Conservation (phyloP, 2,113 vertebrate species). For the Ceyx melanurus region DNA sequence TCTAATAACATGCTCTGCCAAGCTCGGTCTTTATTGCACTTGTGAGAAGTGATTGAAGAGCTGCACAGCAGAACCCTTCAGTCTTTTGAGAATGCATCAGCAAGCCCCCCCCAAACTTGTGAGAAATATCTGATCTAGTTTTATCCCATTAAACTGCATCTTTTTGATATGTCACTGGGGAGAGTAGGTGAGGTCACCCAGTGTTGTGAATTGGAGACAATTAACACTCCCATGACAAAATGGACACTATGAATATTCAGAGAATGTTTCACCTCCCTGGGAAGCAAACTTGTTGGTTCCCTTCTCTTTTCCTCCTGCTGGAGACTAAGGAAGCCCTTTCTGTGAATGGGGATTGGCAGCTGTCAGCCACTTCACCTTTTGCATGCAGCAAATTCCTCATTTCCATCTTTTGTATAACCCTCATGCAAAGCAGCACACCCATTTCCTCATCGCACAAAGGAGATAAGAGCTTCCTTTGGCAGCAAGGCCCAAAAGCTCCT, state of each 20-base stretch:
- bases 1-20: constrained; percentile 47
- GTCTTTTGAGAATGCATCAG: background rate
- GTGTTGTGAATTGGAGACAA: constrained; percentile 70
- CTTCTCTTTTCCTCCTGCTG: constrained; percentile 63
- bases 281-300: constrained; percentile 70
- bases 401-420: constrained; percentile 80
- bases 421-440: constrained; percentile 82
- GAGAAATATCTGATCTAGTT: constrained; percentile 32
- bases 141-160: constrained; percentile 12
- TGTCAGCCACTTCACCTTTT: constrained; percentile 72
- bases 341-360: constrained; percentile 79
- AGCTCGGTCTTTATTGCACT: constrained; percentile 36
- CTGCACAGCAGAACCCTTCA: background rate
- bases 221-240: constrained; percentile 78
- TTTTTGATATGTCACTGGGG: constrained; percentile 24
- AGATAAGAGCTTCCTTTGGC: constrained; percentile 74
- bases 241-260: constrained; percentile 83
- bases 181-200: constrained; percentile 73
- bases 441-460: constrained; percentile 76
- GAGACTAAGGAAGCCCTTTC: constrained; percentile 50
- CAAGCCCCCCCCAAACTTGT: constrained; percentile 35
- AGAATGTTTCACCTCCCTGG: constrained; percentile 72
- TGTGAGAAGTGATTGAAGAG: constrained; percentile 56
- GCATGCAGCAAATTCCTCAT: constrained; percentile 75
- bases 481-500: constrained; percentile 68